Evolutionary conservation across 2,113 vertebrate species (phyloP).

Genomic region (Sinocyclocheilus maitianheensis): DNA sequence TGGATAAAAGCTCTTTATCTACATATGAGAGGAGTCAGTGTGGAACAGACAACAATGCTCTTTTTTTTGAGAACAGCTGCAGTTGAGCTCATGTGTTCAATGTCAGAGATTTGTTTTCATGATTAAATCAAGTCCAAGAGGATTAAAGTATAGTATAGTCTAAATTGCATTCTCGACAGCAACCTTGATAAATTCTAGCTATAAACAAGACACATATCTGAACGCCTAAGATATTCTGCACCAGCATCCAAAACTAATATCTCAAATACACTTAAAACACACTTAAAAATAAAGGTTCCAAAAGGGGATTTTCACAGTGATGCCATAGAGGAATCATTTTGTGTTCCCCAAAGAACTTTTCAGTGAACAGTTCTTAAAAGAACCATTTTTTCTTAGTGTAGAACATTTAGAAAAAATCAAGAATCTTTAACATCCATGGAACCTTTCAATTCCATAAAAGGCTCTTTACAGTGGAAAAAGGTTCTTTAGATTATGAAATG

Average conservation of each 20-base stretch:
- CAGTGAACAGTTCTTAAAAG: too few relatives aligned
- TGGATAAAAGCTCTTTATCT: not conserved
- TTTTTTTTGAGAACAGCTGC: not conserved
- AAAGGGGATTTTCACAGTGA: too few relatives aligned
- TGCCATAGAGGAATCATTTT: too few relatives aligned
- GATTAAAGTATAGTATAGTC: not conserved
- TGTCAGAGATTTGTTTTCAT: conserved; percentile 1
- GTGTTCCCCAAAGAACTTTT: too few relatives aligned
- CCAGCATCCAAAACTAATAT: not conserved
- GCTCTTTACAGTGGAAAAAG: too few relatives aligned
- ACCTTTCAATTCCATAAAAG: too few relatives aligned
- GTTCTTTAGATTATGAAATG: too few relatives aligned
- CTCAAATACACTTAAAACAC: not conserved
- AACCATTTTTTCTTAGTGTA: too few relatives aligned
- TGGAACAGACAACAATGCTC: not conserved
- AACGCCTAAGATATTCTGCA: not conserved
- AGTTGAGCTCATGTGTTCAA: not conserved
- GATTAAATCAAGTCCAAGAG: not conserved
- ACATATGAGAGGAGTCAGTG: not conserved
- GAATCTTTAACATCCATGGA: too few relatives aligned
- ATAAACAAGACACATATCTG: not conserved
- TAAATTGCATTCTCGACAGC: not conserved
- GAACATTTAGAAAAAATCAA: too few relatives aligned
- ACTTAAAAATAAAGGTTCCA: too few relatives aligned
- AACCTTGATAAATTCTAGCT: not conserved